Conservation (phyloP, 2,113 vertebrate species). For the Penelope pileata region DNA sequence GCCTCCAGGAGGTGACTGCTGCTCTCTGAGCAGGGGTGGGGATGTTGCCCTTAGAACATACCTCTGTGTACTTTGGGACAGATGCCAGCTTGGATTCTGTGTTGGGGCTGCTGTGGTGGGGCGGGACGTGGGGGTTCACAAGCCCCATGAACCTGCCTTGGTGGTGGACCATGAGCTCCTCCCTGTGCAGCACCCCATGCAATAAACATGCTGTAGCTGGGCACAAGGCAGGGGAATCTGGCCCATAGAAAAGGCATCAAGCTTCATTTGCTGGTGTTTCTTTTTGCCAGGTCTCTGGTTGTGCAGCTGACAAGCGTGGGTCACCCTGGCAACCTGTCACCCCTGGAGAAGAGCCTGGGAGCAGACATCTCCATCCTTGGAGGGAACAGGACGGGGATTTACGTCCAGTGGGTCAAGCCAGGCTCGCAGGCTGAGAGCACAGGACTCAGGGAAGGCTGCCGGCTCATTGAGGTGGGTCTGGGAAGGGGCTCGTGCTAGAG, state of each 20-base stretch:
- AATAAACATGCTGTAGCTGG: neutral
- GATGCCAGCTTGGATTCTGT: neutral
- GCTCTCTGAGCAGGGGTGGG: neutral
- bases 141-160: neutral
- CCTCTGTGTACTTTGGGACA: neutral
- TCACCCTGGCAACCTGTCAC: constrained; percentile 39
- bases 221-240: neutral
- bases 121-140: neutral
- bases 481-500: neutral
- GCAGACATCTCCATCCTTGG: constrained; percentile 81
- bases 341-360: constrained; percentile 72
- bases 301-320: constrained; percentile 63
- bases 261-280: neutral
- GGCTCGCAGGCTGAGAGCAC: constrained; percentile 81
- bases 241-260: neutral
- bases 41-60: neutral
- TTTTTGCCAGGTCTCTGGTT: constrained; percentile 74
- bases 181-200: neutral
- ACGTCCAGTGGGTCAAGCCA: constrained; percentile 83
- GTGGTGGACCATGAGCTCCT: neutral
- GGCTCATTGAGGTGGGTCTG: constrained; percentile 83
- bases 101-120: neutral
- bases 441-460: constrained; percentile 83
- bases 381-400: constrained; percentile 85
- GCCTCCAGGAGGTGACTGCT: constrained; percentile 50